phyloP scores from a whole-genome alignment of 2,888 invertebrate species.

The Tiliacea citrago region DNA sequence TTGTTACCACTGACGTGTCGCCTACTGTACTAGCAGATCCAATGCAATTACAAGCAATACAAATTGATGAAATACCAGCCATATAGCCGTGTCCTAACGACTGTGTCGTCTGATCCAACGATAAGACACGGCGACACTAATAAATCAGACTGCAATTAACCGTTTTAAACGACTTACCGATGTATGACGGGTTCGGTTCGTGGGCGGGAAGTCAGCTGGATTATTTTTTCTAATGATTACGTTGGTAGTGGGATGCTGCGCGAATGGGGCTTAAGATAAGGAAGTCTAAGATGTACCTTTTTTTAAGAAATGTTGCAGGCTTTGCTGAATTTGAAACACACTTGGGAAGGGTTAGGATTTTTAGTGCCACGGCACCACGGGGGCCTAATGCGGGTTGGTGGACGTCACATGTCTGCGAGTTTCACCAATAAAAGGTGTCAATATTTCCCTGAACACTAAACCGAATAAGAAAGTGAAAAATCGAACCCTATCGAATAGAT shows the following conservation, averaged over 20 bases:
- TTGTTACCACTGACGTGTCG: background rate
- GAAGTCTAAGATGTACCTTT: background rate
- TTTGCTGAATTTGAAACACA: slow-evolving; percentile 4
- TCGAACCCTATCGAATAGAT: slow-evolving; percentile 85
- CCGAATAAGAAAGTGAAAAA: slow-evolving; percentile 65
- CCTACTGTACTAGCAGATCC: slow-evolving; percentile 22
- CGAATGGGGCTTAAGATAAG: slow-evolving; percentile 18
- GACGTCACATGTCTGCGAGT: background rate
- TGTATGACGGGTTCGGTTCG: slow-evolving; percentile 67
- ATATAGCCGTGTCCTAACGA: slow-evolving; percentile 57
- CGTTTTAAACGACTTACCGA: slow-evolving; percentile 71
- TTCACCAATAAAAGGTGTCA: slow-evolving; percentile 35
- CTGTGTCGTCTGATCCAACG: slow-evolving; percentile 68
- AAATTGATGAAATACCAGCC: slow-evolving; percentile 75
- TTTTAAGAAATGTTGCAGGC: background rate
- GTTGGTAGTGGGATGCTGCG: background rate
- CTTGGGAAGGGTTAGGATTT: background rate
- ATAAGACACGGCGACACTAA: slow-evolving; percentile 75
- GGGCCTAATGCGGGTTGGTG: background rate
- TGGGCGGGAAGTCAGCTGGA: slow-evolving; percentile 28
- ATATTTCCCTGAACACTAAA: slow-evolving; percentile 44
- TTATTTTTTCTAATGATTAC: slow-evolving; percentile 13
- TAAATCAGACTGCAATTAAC: slow-evolving; percentile 79
- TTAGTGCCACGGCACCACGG: background rate
- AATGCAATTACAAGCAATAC: slow-evolving; percentile 69